Conservation (phyloP, 2,888 invertebrate species). For the Lithophane semibrunnea region DNA sequence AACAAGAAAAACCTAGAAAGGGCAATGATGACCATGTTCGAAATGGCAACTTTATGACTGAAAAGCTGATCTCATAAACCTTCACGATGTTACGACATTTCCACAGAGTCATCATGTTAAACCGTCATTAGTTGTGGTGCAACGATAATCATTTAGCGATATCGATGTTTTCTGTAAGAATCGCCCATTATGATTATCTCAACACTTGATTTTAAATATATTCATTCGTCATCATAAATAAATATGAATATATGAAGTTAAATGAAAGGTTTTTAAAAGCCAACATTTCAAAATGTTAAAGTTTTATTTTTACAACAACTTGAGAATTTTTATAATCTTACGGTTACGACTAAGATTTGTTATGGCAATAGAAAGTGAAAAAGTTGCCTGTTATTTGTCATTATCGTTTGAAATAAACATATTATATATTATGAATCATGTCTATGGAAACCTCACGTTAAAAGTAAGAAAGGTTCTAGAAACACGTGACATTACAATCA, state of each 20-base stretch:
- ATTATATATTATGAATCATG: neutral
- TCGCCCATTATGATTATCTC: neutral
- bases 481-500: slow-evolving; percentile 23
- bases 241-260: neutral
- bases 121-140: neutral
- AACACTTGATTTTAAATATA: neutral
- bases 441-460: slow-evolving; percentile 9
- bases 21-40: neutral
- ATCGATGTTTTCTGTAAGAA: neutral
- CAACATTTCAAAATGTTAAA: neutral
- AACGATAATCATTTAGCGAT: neutral
- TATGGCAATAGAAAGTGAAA: neutral
- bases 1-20: neutral
- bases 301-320: neutral
- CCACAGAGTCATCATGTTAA: neutral
- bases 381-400: neutral
- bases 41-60: neutral
- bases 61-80: too few relatives aligned
- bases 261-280: neutral
- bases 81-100: too few relatives aligned
- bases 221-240: neutral
- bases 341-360: neutral
- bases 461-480: slow-evolving; percentile 5
- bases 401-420: neutral
- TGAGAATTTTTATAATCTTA: neutral